Percentiles rank a stretch among this genome's conserved stretches.
Conservation (phyloP, 2,113 vertebrate species). For the Serinus canaria region DNA sequence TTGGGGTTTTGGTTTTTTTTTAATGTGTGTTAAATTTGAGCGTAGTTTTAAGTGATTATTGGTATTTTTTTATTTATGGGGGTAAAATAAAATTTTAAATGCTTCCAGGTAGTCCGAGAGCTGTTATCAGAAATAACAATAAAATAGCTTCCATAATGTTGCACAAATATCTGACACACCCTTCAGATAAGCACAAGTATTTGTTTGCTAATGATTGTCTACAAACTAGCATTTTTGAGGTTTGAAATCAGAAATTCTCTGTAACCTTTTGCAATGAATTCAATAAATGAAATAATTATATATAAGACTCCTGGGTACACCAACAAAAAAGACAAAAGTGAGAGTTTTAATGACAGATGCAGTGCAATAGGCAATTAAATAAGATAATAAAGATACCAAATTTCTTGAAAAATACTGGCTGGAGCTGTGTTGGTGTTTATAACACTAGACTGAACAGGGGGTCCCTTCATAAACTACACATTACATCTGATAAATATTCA, state of each 20-base stretch:
- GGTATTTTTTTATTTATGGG: neutral
- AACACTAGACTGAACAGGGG: neutral
- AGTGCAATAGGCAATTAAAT: neutral
- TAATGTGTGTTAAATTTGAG: neutral
- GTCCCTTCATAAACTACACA: neutral
- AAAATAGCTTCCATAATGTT: neutral
- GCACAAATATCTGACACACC: neutral
- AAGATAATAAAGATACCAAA: neutral
- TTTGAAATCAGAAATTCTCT: neutral
- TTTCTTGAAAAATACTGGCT: neutral
- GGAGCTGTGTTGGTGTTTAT: fast-evolving
- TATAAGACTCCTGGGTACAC: neutral
- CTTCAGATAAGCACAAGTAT: neutral
- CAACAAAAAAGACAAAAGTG: neutral
- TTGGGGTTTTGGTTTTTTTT: neutral
- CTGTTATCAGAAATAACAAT: neutral
- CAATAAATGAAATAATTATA: neutral
- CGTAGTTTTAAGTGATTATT: neutral
- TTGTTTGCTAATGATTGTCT: neutral
- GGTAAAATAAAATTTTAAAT: neutral
- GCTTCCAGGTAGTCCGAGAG: neutral
- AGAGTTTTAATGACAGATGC: neutral
- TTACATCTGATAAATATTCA: neutral
- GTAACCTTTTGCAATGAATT: neutral
- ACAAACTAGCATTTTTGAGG: neutral